Evolutionary conservation across 1,140 invertebrate genomes (phyloP), one percentile per base, ranked within the genome.

Genomic region (Adelges cooleyi): DNA sequence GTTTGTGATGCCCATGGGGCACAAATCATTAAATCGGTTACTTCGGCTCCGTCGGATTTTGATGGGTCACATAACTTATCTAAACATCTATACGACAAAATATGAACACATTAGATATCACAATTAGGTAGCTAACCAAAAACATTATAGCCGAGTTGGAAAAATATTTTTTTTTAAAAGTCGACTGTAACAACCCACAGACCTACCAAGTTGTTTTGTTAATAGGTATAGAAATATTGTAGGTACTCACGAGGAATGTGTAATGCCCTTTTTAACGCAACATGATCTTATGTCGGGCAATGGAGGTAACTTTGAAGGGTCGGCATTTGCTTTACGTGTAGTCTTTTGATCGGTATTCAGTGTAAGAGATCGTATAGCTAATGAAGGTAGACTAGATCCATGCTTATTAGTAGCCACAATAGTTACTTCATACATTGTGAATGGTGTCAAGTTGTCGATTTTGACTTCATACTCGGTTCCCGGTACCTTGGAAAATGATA

Each of bases 11-110:
- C 86, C 85, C 86, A 90, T 0, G 88, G 86, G 0, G 88, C 88
- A 73, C 89, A 91, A 27, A 90, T 88, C 84, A 91, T 89, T 69
- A 90, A 76, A 73, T 90, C 87, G 66, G 81, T 80, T 29, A 86
- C 77, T 67, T 80, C 81, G 1, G 81, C 79, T 27, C 78, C 74
- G 52, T 80, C 79, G 2, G 81, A 77, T 65, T 82, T 79, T 22
- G 80, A 79, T 1, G 87, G 86, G 73, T 90, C 86, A 70, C 89
- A 91, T 59, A 92, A 77, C 69, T 85, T 87, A 67, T 85, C 81
- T 1, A 90, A 73, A 72, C 89, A 92, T 33, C 79, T 74, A 59
- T 66, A 68, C 67, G n/a, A n/a, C n/a, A n/a, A n/a, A n/a, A n/a
- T n/a, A n/a, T n/a, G n/a, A n/a, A n/a, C n/a, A n/a, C n/a, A n/a